phyloP scores from a whole-genome alignment of 30 jellyfish, hydroid and myxozoan genomes.

The Aurelia aurita region DNA sequence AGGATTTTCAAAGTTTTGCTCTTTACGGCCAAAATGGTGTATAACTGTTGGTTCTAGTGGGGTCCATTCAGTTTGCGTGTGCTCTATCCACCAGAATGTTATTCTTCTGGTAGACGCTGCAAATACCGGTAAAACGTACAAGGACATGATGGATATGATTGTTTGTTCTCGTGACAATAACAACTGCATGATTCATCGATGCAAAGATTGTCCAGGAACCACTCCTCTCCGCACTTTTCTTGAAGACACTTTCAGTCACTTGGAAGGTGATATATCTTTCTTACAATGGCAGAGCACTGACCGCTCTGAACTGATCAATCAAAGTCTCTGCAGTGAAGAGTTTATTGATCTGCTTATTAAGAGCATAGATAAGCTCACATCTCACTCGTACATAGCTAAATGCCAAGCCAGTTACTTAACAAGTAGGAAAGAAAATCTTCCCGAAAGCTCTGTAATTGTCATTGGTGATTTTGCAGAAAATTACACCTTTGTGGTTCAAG shows the following conservation, averaged over 20 bases:
- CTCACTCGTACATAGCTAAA: slow-evolving; percentile 3
- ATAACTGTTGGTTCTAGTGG: slow-evolving; percentile 71
- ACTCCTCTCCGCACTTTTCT: not conserved
- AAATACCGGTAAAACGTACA: slow-evolving; percentile 20
- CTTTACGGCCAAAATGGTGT: slow-evolving; percentile 77
- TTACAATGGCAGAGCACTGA: slow-evolving; percentile 8
- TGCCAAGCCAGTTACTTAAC: not conserved
- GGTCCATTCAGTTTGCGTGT: slow-evolving; percentile 83
- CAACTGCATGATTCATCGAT: slow-evolving; percentile 56
- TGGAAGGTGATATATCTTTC: not conserved
- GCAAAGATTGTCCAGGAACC: not conserved
- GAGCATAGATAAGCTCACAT: slow-evolving; percentile 8
- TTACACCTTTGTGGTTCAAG: no score
- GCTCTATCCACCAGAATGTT: slow-evolving; percentile 73
- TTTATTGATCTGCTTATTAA: slow-evolving; percentile 5
- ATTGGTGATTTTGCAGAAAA: no score
- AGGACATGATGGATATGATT: slow-evolving; percentile 55
- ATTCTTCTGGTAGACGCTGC: slow-evolving; percentile 43
- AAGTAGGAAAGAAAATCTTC: not conserved
- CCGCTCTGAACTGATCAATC: slow-evolving; percentile 15
- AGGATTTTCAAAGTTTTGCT: slow-evolving; percentile 79
- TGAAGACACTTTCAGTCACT: slow-evolving; percentile 3
- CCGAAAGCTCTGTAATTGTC: not conserved
- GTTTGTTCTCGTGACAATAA: slow-evolving; percentile 48
- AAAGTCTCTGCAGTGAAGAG: slow-evolving; percentile 1